A percentile compares a stretch with the other conserved stretches of the same genome.
These are phyloP conservation scores for Arctopsyche grandis DNA, from an alignment of 1,140 invertebrate genomes.

Conservation along the genomic window DNA sequence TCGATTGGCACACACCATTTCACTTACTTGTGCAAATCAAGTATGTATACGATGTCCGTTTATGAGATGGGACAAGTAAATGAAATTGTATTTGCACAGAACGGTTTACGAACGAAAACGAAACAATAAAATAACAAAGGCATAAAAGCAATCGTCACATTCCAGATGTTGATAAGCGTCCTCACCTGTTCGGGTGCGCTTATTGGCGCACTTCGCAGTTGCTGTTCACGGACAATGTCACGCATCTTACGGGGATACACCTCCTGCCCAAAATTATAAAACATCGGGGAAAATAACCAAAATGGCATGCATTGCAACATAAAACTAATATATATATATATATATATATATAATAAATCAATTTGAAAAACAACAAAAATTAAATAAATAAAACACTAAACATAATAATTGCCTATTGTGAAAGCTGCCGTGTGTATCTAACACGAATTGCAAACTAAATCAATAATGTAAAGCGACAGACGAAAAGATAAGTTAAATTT, in stretches of 20 bases:
- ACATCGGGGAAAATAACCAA: constrained; percentile 51
- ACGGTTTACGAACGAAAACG: background rate
- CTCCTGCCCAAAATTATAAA: constrained; percentile 66
- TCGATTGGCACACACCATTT: background rate
- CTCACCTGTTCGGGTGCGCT: constrained; percentile 67
- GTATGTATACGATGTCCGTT: background rate
- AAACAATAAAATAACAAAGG: background rate
- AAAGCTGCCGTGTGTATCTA: too few relatives aligned
- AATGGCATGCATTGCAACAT: constrained; percentile 53
- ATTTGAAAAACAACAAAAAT: background rate
- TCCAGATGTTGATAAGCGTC: constrained; percentile 41
- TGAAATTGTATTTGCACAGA: constrained; percentile 5
- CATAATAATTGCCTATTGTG: too few relatives aligned
- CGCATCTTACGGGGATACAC: constrained; percentile 78
- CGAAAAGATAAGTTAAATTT: too few relatives aligned
- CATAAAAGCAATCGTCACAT: constrained; percentile 11
- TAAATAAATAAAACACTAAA: background rate
- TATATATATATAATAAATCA: background rate
- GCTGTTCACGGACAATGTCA: constrained; percentile 72
- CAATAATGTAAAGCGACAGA: too few relatives aligned
- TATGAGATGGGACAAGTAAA: background rate
- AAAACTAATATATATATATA: constrained; percentile 54
- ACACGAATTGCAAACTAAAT: too few relatives aligned
- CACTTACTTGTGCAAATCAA: background rate
- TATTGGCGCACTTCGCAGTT: constrained; percentile 66